Percentiles rank a stretch among this genome's conserved stretches.
Conservation (phyloP, 2,113 vertebrate genomes). For the Oreochromis aureus region DNA sequence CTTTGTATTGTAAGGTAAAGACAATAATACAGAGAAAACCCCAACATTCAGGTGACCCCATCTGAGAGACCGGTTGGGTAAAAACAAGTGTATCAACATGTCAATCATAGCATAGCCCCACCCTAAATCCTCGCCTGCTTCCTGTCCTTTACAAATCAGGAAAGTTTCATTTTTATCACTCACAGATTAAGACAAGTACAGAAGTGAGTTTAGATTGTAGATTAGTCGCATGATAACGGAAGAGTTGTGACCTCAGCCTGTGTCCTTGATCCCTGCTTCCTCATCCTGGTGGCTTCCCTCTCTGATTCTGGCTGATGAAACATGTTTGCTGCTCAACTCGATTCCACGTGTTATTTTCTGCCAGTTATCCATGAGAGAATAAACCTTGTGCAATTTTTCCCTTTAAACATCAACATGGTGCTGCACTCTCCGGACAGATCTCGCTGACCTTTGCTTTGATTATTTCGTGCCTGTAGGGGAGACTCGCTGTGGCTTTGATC, state of each 20-base stretch:
- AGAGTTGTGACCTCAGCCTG: not conserved
- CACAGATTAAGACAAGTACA: not conserved
- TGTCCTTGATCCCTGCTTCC: not conserved
- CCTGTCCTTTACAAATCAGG: not conserved
- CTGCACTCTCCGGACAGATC: not conserved
- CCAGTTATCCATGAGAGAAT: not conserved
- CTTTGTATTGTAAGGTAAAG: not conserved
- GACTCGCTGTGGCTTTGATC: not conserved
- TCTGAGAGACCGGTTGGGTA: not conserved
- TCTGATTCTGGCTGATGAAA: not conserved
- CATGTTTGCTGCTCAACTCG: not conserved
- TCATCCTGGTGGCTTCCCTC: not conserved
- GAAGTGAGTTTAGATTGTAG: not conserved
- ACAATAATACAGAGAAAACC: not conserved
- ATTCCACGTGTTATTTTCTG: not conserved
- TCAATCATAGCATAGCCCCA: not conserved
- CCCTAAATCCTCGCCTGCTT: not conserved
- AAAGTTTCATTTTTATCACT: not conserved
- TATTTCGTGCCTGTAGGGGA: not conserved
- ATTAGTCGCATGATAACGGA: not conserved
- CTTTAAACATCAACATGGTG: not conserved
- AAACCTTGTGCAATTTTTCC: not conserved
- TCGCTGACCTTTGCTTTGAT: constrained; percentile 9
- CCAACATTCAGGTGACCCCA: not conserved
- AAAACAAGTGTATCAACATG: not conserved